These are phyloP conservation scores for Cryptocephalus primarius DNA, from an alignment of 2,888 invertebrate genomes.

Conservation along the genomic window DNA sequence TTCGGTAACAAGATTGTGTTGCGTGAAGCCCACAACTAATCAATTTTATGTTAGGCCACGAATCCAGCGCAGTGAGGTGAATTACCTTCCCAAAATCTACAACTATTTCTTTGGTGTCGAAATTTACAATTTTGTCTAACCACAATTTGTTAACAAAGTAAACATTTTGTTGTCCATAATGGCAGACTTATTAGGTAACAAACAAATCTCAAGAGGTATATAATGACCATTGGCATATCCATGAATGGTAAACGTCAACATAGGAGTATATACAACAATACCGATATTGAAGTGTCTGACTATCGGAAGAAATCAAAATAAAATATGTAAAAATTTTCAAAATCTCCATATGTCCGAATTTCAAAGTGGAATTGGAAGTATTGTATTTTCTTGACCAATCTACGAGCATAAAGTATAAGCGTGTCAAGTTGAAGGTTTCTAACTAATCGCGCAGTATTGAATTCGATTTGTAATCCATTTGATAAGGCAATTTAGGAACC, in stretches of 20 bases:
- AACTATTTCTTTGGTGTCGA: background rate
- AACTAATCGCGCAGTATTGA: no score
- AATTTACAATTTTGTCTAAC: background rate
- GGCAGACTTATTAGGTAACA: background rate
- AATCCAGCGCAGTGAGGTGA: background rate
- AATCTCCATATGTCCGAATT: no score
- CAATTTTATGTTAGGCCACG: background rate
- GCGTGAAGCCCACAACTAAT: background rate
- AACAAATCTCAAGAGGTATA: background rate
- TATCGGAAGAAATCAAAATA: no score
- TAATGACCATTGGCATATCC: background rate
- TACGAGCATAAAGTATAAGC: no score
- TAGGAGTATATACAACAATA: no score
- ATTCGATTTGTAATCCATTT: no score
- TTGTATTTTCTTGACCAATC: no score
- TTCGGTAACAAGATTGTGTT: background rate
- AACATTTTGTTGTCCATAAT: background rate
- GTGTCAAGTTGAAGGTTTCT: no score
- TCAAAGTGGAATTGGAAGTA: no score
- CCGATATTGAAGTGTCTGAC: no score
- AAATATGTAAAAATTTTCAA: no score
- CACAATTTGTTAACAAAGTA: background rate
- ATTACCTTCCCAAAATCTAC: background rate
- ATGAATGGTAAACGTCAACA: background rate
- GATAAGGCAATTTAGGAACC: no score